Base-by-base conservation (phyloP, 2,797 vertebrate species). In the Saxicola maurus region DNA sequence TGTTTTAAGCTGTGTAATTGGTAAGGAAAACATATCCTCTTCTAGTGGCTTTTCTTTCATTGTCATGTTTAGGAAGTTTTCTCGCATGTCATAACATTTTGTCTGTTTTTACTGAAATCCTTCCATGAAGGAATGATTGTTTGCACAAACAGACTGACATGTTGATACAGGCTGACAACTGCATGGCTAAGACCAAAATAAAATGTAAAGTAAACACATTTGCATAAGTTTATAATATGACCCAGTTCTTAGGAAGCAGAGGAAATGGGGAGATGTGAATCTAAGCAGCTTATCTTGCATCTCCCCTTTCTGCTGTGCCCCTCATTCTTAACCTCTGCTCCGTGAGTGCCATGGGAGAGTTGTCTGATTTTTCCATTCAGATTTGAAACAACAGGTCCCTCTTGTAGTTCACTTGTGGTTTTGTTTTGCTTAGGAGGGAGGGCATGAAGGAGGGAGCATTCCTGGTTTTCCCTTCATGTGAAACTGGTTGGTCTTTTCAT, bases 121-220 rank as follows among this genome's bases (percentile, higher is more conserved):
- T 97, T 96, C 97, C 95, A 93, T 12, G 94, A 75, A 89, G 91
- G 84, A 96, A 93, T 21, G 74, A 95, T 92, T 96, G 96, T 97
- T 96, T 96, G 93, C 91, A 91, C 96, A 95, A 91, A 91, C 91
- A 82, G 61, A 84, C 84, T 97, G 97, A 97, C 95, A 96, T 97
- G 96, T 96, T 96, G 97, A 95, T 94, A 93, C 56, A 95, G 91
- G 87, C 96, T 95, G 95, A 96, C 96, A 96, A 95, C 94, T 94
- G 91, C 89, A 45, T 62, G 91, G 95, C 91, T 90, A 33, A 43
- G 74, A 94, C 86, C 68, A 92, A 95, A 97, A 95, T 93, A 95
- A 96, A 96, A 96, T 87, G 82, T 91, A 96, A 97, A 96, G 95
- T 96, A 97, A 97, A 97, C 95, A 96, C 82, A 96, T 97, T 97